Base-by-base conservation (phyloP, 1,140 invertebrate species). In the Bombus huntii region DNA sequence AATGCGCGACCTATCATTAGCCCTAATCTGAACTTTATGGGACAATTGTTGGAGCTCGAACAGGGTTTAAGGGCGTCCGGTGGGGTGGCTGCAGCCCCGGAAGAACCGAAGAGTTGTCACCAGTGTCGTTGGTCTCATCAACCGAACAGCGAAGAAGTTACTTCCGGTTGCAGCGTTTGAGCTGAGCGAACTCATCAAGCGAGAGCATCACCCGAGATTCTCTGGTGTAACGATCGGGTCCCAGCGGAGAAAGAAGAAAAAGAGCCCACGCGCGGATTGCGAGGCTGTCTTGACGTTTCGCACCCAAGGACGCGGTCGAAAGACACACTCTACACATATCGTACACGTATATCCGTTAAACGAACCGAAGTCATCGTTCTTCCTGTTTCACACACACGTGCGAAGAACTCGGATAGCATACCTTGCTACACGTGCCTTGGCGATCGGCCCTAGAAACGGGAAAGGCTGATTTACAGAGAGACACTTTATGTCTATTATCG, bases 21-120 rank as follows among this genome's bases (percentile, higher is more conserved):
- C 73, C 98, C 98, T 1, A 99, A 99, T 95, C 96, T 99, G 72
- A 99, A 99, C 93, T 99, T 99, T 95, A 98, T 99, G 97, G 98
- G 97, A 18, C 99, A 99, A 95, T 96, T 99, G 89, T 95, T 98
- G 62, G 98, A 99, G 92, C 96, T 98, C 91, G 98, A 99, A 93
- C 97, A 98, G 90, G 96, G 95, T 80, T 93, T 98, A 83, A 95
- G 96, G 44, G 96, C 94, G 85, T 95, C 94, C 81, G 96, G 94
- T 39, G 87, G 82, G 2, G 88, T 88, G 12, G 86, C 84, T 12
- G 47, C 77, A 3, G 75, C 89, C 39, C 89, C 90, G 44, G 91
- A 93, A 42, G 93, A 95, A 37, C 88, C 92, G 37, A 95, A 94
- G 81, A 93, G 94, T 62, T 96, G 94, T 75, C 95, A 96, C 79